A percentile compares a stretch with the other conserved stretches of the same genome.
These are phyloP conservation scores for Pollenia griseotomentosa DNA, from an alignment of 2,888 invertebrate species.

Conservation along the genomic window DNA sequence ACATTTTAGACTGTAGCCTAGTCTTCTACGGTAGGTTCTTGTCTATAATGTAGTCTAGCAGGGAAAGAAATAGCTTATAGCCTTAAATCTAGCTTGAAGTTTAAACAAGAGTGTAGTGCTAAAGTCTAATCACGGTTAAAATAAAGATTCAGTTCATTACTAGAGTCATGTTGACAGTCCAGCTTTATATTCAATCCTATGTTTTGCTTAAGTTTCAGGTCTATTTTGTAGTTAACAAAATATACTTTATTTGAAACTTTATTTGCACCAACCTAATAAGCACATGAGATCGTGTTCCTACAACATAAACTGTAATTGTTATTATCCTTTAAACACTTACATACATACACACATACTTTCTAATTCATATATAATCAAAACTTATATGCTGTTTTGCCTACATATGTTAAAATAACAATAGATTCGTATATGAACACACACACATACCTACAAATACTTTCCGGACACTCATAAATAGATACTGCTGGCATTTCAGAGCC, in stretches of 20 bases:
- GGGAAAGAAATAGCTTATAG: too few species aligned
- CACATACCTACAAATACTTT: constrained; percentile 1
- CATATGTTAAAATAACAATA: constrained; percentile 40
- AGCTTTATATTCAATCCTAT: too few species aligned
- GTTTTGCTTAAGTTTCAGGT: neutral
- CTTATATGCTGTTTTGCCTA: constrained; percentile 47
- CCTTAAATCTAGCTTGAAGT: too few species aligned
- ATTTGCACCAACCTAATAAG: neutral
- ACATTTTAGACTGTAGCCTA: too few species aligned
- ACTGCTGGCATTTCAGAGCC: constrained; percentile 20
- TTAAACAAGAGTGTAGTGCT: too few species aligned
- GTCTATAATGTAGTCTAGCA: too few species aligned
- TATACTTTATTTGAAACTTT: too few species aligned
- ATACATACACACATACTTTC: neutral
- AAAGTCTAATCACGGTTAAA: too few species aligned
- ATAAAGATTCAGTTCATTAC: too few species aligned
- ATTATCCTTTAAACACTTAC: constrained; percentile 48
- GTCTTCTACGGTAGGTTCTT: too few species aligned
- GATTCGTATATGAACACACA: constrained; percentile 31
- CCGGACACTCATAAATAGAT: neutral
- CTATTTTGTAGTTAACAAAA: neutral
- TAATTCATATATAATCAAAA: constrained; percentile 32
- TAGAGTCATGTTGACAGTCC: too few species aligned
- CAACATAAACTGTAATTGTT: constrained; percentile 64
- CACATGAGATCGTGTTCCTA: constrained; percentile 24